Percentiles rank a stretch among this genome's conserved stretches.
These are phyloP conservation scores for Leptarthrus brevirostris DNA, from an alignment of 2,888 invertebrate genomes.

Conservation along the genomic window DNA sequence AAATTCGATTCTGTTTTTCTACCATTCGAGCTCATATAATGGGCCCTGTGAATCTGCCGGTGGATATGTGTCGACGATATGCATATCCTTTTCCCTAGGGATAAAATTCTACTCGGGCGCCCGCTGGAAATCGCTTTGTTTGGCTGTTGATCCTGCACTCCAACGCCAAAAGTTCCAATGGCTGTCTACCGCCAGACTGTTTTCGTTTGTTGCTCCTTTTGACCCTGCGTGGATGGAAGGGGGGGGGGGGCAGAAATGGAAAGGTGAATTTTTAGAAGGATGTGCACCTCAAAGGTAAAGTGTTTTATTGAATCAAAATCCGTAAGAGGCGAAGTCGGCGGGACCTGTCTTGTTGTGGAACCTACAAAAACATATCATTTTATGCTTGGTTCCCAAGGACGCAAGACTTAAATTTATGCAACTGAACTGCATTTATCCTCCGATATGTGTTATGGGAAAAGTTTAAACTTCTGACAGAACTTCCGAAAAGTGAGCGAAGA, in stretches of 20 bases:
- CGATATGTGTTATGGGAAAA: conserved; percentile 28
- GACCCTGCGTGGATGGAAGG: neutral
- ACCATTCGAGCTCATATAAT: conserved; percentile 49
- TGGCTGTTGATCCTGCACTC: conserved; percentile 50
- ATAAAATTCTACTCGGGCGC: conserved; percentile 42
- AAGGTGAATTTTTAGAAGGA: conserved; percentile 9
- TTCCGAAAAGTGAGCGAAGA: neutral
- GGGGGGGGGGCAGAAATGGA: neutral
- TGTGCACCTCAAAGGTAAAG: conserved; percentile 49
- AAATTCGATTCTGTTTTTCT: conserved; percentile 54
- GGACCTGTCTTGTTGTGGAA: conserved; percentile 12
- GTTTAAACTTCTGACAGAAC: conserved; percentile 33
- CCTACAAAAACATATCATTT: conserved; percentile 25
- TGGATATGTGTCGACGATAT: conserved; percentile 41
- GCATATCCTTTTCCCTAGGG: conserved; percentile 43
- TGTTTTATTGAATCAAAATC: conserved; percentile 47
- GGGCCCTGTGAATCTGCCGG: neutral
- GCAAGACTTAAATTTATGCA: conserved; percentile 5
- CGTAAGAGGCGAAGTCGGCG: neutral
- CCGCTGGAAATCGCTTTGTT: conserved; percentile 48
- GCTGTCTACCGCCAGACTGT: conserved; percentile 1
- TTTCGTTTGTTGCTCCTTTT: conserved; percentile 6
- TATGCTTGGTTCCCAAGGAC: neutral
- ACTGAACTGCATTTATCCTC: neutral
- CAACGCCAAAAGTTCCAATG: neutral